Base-by-base conservation (phyloP, 2,113 vertebrate species). In the Tapirus terrestris region DNA sequence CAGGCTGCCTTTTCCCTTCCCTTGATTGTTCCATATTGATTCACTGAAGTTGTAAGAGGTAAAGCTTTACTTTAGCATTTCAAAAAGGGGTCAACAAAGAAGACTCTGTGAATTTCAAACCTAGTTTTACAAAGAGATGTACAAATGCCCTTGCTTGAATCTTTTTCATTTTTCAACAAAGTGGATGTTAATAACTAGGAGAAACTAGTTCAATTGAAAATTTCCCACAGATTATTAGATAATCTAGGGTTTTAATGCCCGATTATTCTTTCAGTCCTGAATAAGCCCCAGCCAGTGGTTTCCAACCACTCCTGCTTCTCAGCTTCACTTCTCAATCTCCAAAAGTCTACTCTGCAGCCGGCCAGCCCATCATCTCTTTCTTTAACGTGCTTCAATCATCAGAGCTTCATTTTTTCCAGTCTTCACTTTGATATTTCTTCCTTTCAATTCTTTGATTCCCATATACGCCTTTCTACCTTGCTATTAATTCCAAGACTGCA, bases 71-170 rank as follows among this genome's bases (percentile, higher is more conserved):
- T 29, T 75, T 9, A 76, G n/a, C 39, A 61, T 77, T 81, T 87
- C 70, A 77, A 16, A 77, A 86, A 72, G 73, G 39, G 18, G 31
- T 51, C 80, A 77, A 72, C 56, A 80, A 17, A 87, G 68, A 73
- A 48, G 36, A 76, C 8, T 16, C 39, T 85, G 27, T 43, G 70
- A 60, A 33, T 87, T 31, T 33, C 21, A 77, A 77, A 51, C 25
- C 43, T n/a, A 18, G 80, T 25, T 88, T 93, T 84, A 80, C 39
- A n/a, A 65, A 96, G 70, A 96, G 77, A 87, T 9, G n/a, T 31
- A 53, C 39, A 31, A 68, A 86, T 3, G 82, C 3, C 61, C n/a
- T 73, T 84, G 89, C 63, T 84, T 58, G 56, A 94, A 36, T 75
- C 48, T 27, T 88, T 65, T 33, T 73, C 90, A 73, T 39, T 81